These are phyloP conservation scores for Tuta absoluta DNA, from an alignment of 2,888 invertebrate genomes.

Conservation along the genomic window DNA sequence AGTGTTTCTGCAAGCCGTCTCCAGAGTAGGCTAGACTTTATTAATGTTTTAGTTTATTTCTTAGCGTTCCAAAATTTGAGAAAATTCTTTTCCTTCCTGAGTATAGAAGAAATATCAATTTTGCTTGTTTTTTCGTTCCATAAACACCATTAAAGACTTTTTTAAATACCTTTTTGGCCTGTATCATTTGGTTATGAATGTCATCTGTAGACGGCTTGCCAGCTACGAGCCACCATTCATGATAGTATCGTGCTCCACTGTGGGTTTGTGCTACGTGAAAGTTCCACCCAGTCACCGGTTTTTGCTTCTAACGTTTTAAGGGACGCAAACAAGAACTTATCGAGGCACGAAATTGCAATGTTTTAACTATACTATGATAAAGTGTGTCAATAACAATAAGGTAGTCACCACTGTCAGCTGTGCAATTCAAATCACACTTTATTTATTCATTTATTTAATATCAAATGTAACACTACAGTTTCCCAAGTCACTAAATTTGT, in stretches of 20 bases:
- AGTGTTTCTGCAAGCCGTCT: neutral
- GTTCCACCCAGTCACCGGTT: neutral
- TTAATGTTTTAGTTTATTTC: neutral
- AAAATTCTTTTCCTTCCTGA: neutral
- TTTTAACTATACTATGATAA: neutral
- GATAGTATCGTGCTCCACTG: neutral
- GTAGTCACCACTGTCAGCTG: neutral
- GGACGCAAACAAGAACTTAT: neutral
- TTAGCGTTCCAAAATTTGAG: too few species aligned
- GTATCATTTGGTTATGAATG: constrained; percentile 17
- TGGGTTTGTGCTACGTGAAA: neutral
- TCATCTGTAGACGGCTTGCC: constrained; percentile 18
- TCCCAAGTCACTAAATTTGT: too few species aligned
- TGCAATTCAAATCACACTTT: too few species aligned
- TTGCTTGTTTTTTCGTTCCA: constrained; percentile 18
- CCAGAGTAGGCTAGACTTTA: neutral
- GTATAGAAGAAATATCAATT: constrained; percentile 20
- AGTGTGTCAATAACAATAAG: neutral
- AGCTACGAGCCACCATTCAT: neutral
- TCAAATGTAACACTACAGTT: too few species aligned
- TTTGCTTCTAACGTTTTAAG: neutral
- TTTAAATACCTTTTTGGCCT: constrained; percentile 10
- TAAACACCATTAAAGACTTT: constrained; percentile 25
- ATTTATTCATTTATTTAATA: too few species aligned
- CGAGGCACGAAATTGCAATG: neutral